A percentile compares a stretch with the other conserved stretches of the same genome.
These are phyloP conservation scores for Cercocebus atys DNA, from an alignment of 2,113 vertebrate genomes.

Conservation along the genomic window DNA sequence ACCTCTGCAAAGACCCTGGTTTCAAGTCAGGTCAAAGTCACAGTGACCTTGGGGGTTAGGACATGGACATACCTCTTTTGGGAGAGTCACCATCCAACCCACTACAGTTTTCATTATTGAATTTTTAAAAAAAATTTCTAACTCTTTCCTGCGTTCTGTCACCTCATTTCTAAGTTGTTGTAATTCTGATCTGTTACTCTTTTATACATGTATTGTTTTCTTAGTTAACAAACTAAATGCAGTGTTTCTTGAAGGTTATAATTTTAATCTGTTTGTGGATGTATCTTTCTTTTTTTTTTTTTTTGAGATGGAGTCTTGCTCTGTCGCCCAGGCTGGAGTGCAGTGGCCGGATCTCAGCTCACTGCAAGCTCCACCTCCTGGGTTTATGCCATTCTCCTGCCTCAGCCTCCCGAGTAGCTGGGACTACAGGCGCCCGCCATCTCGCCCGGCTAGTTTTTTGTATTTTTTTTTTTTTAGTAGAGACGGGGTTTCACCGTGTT, in stretches of 20 bases:
- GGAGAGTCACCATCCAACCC: neutral
- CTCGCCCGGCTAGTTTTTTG: too few species aligned
- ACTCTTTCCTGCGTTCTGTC: neutral
- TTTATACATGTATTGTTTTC: neutral
- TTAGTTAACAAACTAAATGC: neutral
- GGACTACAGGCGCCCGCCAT: too few species aligned
- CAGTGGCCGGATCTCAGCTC: too few species aligned
- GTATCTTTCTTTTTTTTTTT: too few species aligned
- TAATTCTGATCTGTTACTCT: neutral
- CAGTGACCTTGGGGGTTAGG: neutral
- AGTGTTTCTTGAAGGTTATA: neutral
- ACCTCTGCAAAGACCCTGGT: neutral
- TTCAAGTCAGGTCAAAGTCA: neutral
- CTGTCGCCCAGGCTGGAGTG: too few species aligned
- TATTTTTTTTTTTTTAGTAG: too few species aligned
- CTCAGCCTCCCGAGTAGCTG: too few species aligned
- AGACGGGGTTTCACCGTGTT: too few species aligned
- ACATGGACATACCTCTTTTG: neutral
- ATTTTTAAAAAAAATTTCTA: neutral
- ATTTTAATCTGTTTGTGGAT: neutral
- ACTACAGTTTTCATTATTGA: neutral
- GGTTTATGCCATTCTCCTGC: too few species aligned
- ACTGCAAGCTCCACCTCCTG: too few species aligned
- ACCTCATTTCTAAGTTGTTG: neutral
- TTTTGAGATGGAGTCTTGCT: too few species aligned